Evolutionary conservation across 2,797 vertebrate genomes (phyloP).

Genomic region (Silurus lanzhouensis): DNA sequence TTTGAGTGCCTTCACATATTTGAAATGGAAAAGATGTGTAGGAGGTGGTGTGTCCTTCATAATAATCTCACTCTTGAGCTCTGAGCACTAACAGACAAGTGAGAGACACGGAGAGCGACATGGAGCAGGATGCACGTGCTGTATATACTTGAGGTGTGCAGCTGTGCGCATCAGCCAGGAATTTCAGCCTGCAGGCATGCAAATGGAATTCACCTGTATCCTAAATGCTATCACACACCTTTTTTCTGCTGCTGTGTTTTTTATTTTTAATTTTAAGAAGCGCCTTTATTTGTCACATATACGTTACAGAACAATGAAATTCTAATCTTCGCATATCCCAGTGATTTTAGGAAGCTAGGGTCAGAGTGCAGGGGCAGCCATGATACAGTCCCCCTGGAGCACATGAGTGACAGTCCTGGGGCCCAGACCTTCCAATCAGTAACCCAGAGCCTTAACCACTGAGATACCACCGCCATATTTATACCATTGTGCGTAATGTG

Average conservation of each 20-base stretch:
- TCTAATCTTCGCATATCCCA: no score
- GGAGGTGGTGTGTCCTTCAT: slow-evolving; percentile 9
- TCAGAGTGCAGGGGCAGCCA: background rate
- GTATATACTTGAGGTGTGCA: slow-evolving; percentile 46
- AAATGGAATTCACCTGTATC: slow-evolving; percentile 44
- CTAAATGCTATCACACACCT: no score
- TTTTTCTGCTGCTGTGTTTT: no score
- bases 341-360: background rate
- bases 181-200: slow-evolving; percentile 61
- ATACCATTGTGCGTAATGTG: background rate
- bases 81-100: slow-evolving; percentile 28
- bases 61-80: slow-evolving; percentile 38
- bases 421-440: background rate
- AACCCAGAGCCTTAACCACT: background rate
- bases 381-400: background rate
- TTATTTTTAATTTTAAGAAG: no score
- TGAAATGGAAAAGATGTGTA: slow-evolving; percentile 17
- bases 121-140: slow-evolving; percentile 19
- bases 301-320: no score
- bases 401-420: background rate
- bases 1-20: slow-evolving; percentile 1
- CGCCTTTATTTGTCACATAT: no score
- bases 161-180: slow-evolving; percentile 49
- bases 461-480: background rate
- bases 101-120: slow-evolving; percentile 13